These are phyloP conservation scores for Microctonus hyperodae DNA, from an alignment of 2,888 invertebrate genomes.

Conservation along the genomic window DNA sequence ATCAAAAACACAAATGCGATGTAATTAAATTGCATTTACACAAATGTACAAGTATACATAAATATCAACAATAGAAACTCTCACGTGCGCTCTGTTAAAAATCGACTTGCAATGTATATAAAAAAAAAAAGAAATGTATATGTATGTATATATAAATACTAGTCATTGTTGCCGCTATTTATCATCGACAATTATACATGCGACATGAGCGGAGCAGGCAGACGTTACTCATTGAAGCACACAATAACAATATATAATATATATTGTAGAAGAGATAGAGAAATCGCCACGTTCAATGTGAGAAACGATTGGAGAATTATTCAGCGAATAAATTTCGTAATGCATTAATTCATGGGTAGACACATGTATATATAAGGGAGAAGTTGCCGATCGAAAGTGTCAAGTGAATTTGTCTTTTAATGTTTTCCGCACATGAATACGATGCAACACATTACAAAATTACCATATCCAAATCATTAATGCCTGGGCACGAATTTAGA, in stretches of 20 bases:
- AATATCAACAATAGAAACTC: conserved; percentile 1
- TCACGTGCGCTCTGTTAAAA: not conserved
- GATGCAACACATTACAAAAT: not conserved
- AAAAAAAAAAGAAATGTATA: no score
- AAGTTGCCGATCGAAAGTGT: not conserved
- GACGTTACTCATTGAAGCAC: not conserved
- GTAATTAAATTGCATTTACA: not conserved
- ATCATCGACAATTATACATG: conserved; percentile 14
- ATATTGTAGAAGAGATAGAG: conserved; percentile 22
- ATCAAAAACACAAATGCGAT: not conserved
- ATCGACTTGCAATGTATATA: no score
- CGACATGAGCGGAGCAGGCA: conserved; percentile 11
- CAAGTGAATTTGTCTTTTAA: conserved; percentile 15
- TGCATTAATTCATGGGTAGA: not conserved
- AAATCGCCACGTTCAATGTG: conserved; percentile 33
- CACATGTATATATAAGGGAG: not conserved
- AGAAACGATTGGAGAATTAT: conserved; percentile 37
- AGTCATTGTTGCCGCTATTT: conserved; percentile 7
- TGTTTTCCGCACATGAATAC: not conserved
- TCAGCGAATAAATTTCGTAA: conserved; percentile 34
- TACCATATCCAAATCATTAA: not conserved
- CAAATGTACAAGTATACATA: no score
- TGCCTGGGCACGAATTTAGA: not conserved
- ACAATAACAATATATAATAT: not conserved
- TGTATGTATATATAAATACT: not conserved